These are phyloP conservation scores for Octonoba sinensis DNA, from an alignment of 2,888 invertebrate genomes.

Conservation along the genomic window DNA sequence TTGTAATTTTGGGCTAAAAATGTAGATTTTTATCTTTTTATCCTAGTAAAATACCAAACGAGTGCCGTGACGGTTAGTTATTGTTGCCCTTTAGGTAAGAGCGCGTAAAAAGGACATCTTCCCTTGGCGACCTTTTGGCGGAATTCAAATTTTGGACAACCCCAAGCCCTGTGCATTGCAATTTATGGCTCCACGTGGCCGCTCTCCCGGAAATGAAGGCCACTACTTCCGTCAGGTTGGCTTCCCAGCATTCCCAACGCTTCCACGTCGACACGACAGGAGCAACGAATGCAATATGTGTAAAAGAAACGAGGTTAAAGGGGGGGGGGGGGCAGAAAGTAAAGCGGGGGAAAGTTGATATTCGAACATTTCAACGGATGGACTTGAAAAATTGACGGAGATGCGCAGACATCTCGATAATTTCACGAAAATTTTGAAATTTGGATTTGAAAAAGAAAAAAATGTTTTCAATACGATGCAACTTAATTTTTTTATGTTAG, in stretches of 20 bases:
- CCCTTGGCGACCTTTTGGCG: slow-evolving; percentile 42
- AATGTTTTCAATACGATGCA: no score
- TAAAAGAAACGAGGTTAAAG: neutral
- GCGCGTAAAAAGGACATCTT: neutral
- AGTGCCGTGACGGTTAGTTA: no score
- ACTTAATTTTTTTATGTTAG: no score
- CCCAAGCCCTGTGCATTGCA: slow-evolving; percentile 53
- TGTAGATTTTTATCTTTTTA: no score
- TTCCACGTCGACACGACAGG: slow-evolving; percentile 7
- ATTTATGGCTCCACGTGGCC: slow-evolving; percentile 64
- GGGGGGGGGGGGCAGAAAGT: slow-evolving; percentile 17
- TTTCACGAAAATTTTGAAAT: no score
- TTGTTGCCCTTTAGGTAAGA: no score
- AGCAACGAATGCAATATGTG: neutral
- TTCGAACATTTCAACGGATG: neutral
- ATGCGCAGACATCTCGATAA: neutral
- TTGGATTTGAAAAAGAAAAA: no score
- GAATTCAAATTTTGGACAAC: slow-evolving; percentile 14
- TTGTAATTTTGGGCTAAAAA: no score
- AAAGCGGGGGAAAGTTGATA: slow-evolving; percentile 4
- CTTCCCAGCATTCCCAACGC: slow-evolving; percentile 60
- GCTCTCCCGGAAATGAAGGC: slow-evolving; percentile 64
- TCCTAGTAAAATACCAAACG: no score
- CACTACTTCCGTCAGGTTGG: slow-evolving; percentile 64
- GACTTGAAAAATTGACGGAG: neutral